phyloP scores from a whole-genome alignment of 2,797 vertebrate species.

The Gadopsis bispinosus region DNA sequence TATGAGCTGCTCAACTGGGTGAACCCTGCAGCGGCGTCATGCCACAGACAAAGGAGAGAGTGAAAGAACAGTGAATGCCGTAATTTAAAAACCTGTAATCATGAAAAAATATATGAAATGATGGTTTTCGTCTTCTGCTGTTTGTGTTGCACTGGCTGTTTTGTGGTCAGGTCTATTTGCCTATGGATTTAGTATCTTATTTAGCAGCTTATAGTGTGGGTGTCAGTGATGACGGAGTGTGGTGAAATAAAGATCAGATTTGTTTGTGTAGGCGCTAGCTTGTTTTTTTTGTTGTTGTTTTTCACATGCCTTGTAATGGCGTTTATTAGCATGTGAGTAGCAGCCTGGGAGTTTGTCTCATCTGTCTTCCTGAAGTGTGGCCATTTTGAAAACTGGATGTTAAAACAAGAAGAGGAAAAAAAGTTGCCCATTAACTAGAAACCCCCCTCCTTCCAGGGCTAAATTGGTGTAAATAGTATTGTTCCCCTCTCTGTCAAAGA shows the following conservation, averaged over 20 bases:
- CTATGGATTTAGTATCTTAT: constrained; percentile 52
- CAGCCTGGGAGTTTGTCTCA: constrained; percentile 61
- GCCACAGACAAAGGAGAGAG: constrained; percentile 11
- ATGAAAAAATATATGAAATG: not conserved
- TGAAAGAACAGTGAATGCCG: constrained; percentile 8
- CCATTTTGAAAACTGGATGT: constrained; percentile 71
- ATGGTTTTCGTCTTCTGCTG: constrained; percentile 6
- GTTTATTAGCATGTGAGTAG: constrained; percentile 76
- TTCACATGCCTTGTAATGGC: constrained; percentile 68
- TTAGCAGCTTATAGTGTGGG: constrained; percentile 28
- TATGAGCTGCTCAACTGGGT: constrained; percentile 23
- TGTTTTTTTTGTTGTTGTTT: constrained; percentile 26
- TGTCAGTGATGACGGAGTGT: constrained; percentile 34
- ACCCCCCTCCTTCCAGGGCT: constrained; percentile 45
- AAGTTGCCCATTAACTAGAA: constrained; percentile 68
- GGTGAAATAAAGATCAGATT: constrained; percentile 36
- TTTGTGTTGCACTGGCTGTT: not conserved
- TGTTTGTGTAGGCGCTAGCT: constrained; percentile 46
- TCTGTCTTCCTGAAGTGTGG: constrained; percentile 70
- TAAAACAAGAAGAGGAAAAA: constrained; percentile 60
- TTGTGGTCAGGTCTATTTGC: constrained; percentile 39
- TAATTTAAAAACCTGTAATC: constrained; percentile 18
- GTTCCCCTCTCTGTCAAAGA: constrained; percentile 78
- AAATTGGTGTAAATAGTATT: constrained; percentile 81
- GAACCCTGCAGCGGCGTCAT: constrained; percentile 32